phyloP scores from a whole-genome alignment of 2,113 vertebrate genomes.

The Ceratotherium simum region DNA sequence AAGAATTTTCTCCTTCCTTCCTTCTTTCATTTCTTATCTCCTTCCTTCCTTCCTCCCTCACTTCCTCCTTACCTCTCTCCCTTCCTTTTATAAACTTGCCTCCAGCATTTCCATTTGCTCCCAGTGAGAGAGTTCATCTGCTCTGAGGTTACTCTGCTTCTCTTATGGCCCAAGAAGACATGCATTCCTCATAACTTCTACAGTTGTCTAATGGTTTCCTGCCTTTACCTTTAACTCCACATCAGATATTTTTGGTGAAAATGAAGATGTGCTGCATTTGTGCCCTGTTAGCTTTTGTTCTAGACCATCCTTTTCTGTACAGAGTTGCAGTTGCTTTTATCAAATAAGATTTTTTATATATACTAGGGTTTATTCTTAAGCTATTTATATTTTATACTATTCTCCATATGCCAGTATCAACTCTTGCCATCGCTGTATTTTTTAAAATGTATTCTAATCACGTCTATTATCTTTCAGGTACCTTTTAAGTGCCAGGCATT shows the following conservation, averaged over 20 bases:
- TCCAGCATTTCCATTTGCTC: neutral
- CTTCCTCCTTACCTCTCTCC: too few relatives aligned
- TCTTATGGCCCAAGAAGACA: accelerated
- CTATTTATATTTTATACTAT: neutral
- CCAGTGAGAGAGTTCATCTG: neutral
- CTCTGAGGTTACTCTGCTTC: neutral
- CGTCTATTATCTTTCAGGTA: neutral
- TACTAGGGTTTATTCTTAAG: neutral
- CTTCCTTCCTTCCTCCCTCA: neutral
- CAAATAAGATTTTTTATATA: neutral
- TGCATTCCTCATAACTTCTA: neutral
- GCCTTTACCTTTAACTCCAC: neutral
- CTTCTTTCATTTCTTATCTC: neutral
- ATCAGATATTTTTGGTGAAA: neutral
- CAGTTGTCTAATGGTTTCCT: neutral
- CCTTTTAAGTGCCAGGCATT: neutral
- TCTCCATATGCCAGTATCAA: neutral
- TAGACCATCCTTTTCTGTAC: neutral
- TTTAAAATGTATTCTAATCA: neutral
- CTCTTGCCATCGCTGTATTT: neutral
- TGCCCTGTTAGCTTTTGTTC: neutral
- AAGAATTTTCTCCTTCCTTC: neutral
- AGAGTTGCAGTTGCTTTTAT: neutral
- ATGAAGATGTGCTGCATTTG: accelerated
- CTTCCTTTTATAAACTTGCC: neutral